Evolutionary conservation across 2,797 vertebrate genomes (phyloP).

Genomic region (Agapornis canus): DNA sequence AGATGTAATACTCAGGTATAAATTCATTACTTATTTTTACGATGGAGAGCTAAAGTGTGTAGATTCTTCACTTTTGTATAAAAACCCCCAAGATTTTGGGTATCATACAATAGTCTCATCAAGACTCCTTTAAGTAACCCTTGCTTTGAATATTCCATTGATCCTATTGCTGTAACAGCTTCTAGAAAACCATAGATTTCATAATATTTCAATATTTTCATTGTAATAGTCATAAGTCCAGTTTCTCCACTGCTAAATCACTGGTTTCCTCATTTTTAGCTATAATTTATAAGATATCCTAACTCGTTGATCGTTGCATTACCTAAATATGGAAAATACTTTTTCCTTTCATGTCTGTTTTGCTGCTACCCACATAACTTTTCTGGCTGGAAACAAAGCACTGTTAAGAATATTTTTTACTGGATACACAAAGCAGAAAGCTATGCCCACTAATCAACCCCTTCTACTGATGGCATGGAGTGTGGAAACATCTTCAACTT

Average conservation of each 20-base stretch:
- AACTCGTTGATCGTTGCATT: not conserved
- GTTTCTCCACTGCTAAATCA: not conserved
- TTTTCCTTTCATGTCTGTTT: not conserved
- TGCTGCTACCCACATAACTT: not conserved
- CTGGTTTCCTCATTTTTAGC: not conserved
- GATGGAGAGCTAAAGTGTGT: not conserved
- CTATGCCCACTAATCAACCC: rapidly evolving
- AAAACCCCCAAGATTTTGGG: not conserved
- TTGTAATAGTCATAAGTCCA: not conserved
- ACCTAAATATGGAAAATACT: not conserved
- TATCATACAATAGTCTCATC: not conserved
- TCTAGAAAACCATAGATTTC: not conserved
- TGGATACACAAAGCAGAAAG: not conserved
- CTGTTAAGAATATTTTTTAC: not conserved
- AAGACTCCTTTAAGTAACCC: not conserved
- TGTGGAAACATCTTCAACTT: not conserved
- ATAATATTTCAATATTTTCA: not conserved
- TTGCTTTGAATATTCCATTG: not conserved
- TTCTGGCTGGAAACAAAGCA: not conserved
- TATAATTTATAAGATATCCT: not conserved
- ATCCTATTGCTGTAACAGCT: not conserved
- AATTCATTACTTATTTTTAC: not conserved
- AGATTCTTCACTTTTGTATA: not conserved
- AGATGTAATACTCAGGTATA: not conserved
- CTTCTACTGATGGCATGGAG: not conserved